Evolutionary conservation across 1,140 invertebrate genomes (phyloP).

Genomic region (Trissolcus basalis): DNA sequence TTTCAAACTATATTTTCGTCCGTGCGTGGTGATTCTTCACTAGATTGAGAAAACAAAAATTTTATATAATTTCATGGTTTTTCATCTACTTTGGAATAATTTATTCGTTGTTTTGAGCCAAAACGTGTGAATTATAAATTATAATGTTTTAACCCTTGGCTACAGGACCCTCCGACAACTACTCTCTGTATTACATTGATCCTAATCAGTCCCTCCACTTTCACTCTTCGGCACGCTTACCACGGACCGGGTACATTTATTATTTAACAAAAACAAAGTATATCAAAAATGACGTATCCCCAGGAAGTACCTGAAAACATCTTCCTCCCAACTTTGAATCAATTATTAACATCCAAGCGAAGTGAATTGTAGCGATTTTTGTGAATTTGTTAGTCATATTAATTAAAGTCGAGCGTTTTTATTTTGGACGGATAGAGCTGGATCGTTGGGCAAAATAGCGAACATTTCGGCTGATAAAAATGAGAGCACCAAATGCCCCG

Average conservation of each 20-base stretch:
- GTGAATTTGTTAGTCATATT: not conserved
- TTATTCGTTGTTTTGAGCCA: slow-evolving; percentile 10
- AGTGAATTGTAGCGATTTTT: no score
- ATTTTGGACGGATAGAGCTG: not conserved
- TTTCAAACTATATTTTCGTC: no score
- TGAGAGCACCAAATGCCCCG: not conserved
- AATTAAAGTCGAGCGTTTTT: no score
- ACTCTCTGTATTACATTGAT: slow-evolving; percentile 19
- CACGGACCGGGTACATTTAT: slow-evolving; percentile 16
- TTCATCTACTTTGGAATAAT: slow-evolving; percentile 9
- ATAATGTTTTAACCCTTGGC: slow-evolving; percentile 35
- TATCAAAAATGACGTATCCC: not conserved
- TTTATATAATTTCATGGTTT: not conserved
- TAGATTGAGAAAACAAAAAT: no score
- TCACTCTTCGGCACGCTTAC: slow-evolving; percentile 27
- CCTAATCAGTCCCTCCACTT: slow-evolving; percentile 37
- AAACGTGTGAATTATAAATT: slow-evolving; percentile 36
- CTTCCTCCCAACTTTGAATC: no score
- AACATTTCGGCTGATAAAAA: not conserved
- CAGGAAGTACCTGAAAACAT: no score
- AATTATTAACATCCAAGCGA: no score
- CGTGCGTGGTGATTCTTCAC: no score
- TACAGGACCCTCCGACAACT: slow-evolving; percentile 8
- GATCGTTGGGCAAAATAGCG: not conserved
- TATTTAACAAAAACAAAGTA: slow-evolving; percentile 34